These are phyloP conservation scores for Rhynchomys soricoides DNA, from an alignment of 2,113 vertebrate species.

Conservation along the genomic window DNA sequence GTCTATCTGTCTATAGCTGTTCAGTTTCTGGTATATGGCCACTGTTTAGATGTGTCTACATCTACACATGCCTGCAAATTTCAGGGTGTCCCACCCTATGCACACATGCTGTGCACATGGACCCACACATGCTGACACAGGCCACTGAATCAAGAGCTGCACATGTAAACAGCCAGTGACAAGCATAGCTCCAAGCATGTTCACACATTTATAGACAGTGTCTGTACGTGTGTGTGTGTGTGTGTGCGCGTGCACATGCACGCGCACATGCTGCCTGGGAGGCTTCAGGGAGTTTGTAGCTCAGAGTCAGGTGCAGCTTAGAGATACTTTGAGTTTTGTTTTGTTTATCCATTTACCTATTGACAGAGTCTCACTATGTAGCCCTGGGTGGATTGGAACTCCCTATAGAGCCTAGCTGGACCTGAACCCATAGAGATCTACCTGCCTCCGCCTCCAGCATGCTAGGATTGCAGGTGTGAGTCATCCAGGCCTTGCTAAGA, in stretches of 20 bases:
- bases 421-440: not conserved
- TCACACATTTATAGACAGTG: not conserved
- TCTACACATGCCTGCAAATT: not conserved
- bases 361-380: not conserved
- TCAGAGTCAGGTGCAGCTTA: not conserved
- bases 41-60: not conserved
- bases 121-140: rapidly evolving
- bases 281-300: not conserved
- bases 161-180: not conserved
- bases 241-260: too few relatives aligned
- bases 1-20: not conserved
- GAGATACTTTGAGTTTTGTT: not conserved
- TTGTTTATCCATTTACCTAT: not conserved
- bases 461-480: not conserved
- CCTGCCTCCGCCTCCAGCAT: not conserved
- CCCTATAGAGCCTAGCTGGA: not conserved
- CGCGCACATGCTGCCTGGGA: not conserved
- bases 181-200: not conserved
- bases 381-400: not conserved
- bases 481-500: not conserved
- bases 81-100: not conserved
- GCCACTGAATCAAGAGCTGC: not conserved
- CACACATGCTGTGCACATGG: not conserved
- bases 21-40: too few relatives aligned
- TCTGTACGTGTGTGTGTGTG: too few relatives aligned